phyloP scores from a whole-genome alignment of 2,113 vertebrate species.

The Setophaga coronata region DNA sequence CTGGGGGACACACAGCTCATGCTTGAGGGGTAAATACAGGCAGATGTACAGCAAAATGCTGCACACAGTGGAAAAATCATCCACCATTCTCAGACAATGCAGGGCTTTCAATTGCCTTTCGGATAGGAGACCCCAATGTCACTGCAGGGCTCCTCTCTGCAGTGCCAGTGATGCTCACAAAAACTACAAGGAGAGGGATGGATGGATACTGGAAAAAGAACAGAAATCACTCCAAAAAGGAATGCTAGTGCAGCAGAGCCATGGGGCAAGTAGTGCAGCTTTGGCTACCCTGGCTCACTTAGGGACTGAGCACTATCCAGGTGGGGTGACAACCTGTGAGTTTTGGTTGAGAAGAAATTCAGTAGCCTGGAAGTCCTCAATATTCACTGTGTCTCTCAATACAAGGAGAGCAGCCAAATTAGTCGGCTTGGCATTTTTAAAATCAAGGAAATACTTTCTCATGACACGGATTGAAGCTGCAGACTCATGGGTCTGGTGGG shows the following conservation, averaged over 20 bases:
- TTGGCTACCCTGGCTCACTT: accelerated
- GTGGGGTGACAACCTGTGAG: background rate
- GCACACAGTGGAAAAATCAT: background rate
- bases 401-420: background rate
- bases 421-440: background rate
- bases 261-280: background rate
- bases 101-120: background rate
- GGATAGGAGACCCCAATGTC: accelerated
- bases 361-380: background rate
- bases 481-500: background rate
- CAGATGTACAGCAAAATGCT: background rate
- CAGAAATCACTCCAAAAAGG: background rate
- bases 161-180: background rate
- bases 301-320: background rate
- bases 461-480: background rate
- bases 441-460: background rate
- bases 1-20: accelerated
- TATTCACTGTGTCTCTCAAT: background rate
- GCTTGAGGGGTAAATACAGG: background rate
- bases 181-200: background rate
- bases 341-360: background rate
- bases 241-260: accelerated
- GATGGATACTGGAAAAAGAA: background rate
- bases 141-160: background rate
- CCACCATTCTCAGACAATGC: accelerated